Percentiles rank a stretch among this genome's conserved stretches.
Evolutionary conservation across 1,140 invertebrate species (phyloP).

Genomic region (Olivierus martensii): DNA sequence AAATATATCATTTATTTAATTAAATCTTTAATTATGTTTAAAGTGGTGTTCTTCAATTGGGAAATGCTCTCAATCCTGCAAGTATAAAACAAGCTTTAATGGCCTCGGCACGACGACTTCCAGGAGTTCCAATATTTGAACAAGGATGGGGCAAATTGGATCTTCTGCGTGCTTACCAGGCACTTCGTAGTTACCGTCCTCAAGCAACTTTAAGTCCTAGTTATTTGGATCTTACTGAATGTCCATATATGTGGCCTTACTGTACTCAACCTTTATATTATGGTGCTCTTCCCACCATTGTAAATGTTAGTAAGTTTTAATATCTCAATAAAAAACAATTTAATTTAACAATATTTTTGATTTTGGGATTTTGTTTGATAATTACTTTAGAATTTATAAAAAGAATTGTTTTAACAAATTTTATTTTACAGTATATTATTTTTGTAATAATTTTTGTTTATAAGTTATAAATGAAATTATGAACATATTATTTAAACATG

Average conservation of each 20-base stretch:
- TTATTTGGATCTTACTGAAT: slow-evolving; percentile 85
- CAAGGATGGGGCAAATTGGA: slow-evolving; percentile 91
- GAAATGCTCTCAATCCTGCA: slow-evolving; percentile 66
- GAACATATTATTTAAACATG: too few relatives aligned
- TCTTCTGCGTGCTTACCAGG: slow-evolving; percentile 67
- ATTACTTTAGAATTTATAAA: too few relatives aligned
- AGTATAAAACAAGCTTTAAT: slow-evolving; percentile 90
- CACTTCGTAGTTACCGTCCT: slow-evolving; percentile 62
- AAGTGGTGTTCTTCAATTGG: slow-evolving; percentile 37
- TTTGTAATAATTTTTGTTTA: too few relatives aligned
- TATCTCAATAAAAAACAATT: too few relatives aligned
- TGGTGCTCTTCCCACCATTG: slow-evolving; percentile 68
- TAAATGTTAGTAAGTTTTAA: slow-evolving; percentile 57
- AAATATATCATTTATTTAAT: not conserved
- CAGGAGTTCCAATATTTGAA: slow-evolving; percentile 88
- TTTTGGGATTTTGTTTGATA: slow-evolving; percentile 8
- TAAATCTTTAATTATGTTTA: slow-evolving; percentile 14
- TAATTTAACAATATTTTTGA: slow-evolving; percentile 65
- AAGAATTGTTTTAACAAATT: too few relatives aligned
- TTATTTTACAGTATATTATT: too few relatives aligned
- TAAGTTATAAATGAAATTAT: too few relatives aligned
- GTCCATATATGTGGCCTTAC: slow-evolving; percentile 96
- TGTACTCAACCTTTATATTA: slow-evolving; percentile 89
- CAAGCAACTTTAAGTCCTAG: slow-evolving; percentile 55
- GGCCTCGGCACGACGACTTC: slow-evolving; percentile 65